Conservation (phyloP, 2,113 vertebrate genomes). For the Piprites chloris region DNA sequence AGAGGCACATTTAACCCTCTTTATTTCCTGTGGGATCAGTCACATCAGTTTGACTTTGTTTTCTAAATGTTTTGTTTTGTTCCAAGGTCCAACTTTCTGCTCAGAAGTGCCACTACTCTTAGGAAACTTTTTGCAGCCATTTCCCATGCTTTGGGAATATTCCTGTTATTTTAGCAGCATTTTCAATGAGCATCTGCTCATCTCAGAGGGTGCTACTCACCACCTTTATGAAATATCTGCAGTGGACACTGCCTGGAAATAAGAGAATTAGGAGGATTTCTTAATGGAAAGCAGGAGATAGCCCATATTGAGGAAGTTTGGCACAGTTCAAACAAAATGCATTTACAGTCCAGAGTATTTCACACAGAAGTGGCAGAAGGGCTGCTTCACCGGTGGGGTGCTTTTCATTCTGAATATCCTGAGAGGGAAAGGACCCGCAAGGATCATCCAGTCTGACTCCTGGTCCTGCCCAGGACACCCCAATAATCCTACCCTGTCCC, state of each 20-base stretch:
- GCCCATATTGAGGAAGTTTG: not conserved
- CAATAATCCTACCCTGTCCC: not conserved
- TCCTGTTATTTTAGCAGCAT: not conserved
- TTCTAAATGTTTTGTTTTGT: not conserved
- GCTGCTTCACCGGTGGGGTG: not conserved
- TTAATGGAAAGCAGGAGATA: not conserved
- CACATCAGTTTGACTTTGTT: not conserved
- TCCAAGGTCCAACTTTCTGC: not conserved
- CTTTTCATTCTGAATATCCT: not conserved
- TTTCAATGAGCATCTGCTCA: not conserved
- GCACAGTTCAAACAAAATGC: not conserved
- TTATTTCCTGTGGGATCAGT: not conserved
- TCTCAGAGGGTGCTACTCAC: not conserved
- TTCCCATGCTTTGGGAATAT: not conserved
- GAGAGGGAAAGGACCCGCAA: not conserved
- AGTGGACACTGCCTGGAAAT: not conserved
- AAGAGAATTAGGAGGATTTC: not conserved
- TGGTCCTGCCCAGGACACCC: not conserved
- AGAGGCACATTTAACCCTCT: not conserved
- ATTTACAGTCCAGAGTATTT: not conserved
- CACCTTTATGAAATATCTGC: not conserved
- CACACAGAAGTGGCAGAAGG: not conserved
- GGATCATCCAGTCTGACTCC: fast-evolving
- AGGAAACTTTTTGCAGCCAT: not conserved
- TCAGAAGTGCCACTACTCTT: not conserved